Conservation (phyloP, 2,113 vertebrate genomes). For the Eidolon helvum region DNA sequence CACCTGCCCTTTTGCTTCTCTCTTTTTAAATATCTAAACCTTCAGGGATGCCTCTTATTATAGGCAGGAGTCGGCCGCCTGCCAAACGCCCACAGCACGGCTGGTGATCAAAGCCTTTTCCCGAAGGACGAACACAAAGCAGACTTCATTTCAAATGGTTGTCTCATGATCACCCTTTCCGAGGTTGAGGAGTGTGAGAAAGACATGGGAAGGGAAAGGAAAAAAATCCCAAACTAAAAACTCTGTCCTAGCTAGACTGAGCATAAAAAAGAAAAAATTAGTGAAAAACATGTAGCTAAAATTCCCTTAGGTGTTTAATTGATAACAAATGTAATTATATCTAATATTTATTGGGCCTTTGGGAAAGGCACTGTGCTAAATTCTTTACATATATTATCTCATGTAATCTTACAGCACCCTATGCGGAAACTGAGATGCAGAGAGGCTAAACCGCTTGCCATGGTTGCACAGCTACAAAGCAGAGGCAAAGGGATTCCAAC, state of each 20-base stretch:
- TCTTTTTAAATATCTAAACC: not conserved
- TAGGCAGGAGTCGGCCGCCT: not conserved
- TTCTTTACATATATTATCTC: not conserved
- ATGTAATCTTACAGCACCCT: not conserved
- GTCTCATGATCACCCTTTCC: slow-evolving; percentile 1
- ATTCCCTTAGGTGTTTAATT: not conserved
- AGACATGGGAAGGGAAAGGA: not conserved
- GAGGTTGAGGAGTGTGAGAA: not conserved
- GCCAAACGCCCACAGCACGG: not conserved
- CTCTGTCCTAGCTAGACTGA: not conserved
- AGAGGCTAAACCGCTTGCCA: not conserved
- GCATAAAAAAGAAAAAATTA: not conserved
- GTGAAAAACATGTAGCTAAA: not conserved
- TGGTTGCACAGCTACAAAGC: not conserved
- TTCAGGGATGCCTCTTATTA: not conserved
- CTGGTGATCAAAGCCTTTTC: slow-evolving; percentile 37
- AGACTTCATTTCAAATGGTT: not conserved
- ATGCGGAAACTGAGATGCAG: not conserved
- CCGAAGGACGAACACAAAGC: not conserved
- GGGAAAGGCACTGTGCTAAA: not conserved
- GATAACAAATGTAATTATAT: not conserved
- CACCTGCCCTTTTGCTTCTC: not conserved
- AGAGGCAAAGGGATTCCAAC: not conserved
- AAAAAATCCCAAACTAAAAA: not conserved
- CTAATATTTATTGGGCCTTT: not conserved